Evolutionary conservation across 2,113 vertebrate species (phyloP), one percentile per base, ranked within the genome.

Genomic region (Strigops habroptila): DNA sequence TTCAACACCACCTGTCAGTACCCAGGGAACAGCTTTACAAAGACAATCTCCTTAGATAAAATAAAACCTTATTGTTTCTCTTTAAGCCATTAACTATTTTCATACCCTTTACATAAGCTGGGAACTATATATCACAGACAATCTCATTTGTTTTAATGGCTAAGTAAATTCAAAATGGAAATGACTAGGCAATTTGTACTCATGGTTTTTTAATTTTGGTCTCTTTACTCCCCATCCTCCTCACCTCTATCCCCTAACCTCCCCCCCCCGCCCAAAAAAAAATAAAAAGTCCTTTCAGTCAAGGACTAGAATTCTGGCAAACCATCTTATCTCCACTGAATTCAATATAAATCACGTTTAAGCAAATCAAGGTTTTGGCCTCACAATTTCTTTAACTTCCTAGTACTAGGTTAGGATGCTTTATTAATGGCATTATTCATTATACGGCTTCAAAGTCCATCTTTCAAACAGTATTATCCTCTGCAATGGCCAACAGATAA

Each of bases 91-190:
- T 96, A 93, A 95, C 86, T 74, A 69, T 88, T 92, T 96, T 95
- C 93, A 88, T 78, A 94, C 67, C 35, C 90, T 93, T 85, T 79
- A 86, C 33, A 93, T 95, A 92, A 96, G 41, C 68, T 96, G 95
- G 92, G 92, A 96, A 91, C 90, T 59, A 88, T 93, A 64, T 57
- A 94, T 94, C 95, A 92, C 83, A 94, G 82, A 71, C 82, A 96
- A 85, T 80, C 95, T 94, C 86, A 92, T 94, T 91, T 93, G 81
- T 95, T 96, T 95, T 95, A 93, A 97, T 68, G 48, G 92, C 55
- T 71, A 91, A 94, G 81, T 83, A 96, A 91, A 97, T 93, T 91
- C 91, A 95, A 87, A 96, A 86, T 96, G 78, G 93, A 96, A 97
- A 91, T 75, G 39, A 95, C 71, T 95, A 86, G 67, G 67, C 74